phyloP scores from a whole-genome alignment of 2,888 invertebrate species.

The Trissolcus brochymenae region DNA sequence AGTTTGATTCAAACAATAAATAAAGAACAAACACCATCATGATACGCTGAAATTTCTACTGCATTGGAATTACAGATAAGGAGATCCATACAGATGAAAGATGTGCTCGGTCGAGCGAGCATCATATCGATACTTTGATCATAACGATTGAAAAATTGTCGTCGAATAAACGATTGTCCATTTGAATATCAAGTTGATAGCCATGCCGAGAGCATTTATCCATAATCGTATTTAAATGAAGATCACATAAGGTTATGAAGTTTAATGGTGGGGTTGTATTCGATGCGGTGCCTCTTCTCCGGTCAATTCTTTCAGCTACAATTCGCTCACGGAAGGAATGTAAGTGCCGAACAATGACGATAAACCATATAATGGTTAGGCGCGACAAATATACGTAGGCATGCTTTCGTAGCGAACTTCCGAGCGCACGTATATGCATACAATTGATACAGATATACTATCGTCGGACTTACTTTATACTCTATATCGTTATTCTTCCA shows the following conservation, averaged over 20 bases:
- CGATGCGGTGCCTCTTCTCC: conserved; percentile 53
- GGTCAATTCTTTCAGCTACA: conserved; percentile 42
- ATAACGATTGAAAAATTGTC: conserved; percentile 67
- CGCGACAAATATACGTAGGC: conserved; percentile 71
- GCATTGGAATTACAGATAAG: conserved; percentile 24
- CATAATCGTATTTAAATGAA: conserved; percentile 76
- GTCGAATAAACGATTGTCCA: conserved; percentile 73
- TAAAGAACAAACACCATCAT: neutral
- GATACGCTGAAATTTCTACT: conserved; percentile 7
- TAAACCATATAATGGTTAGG: conserved; percentile 73
- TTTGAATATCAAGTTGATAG: conserved; percentile 76
- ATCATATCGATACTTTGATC: conserved; percentile 55
- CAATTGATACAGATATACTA: conserved; percentile 76
- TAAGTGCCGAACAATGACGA: conserved; percentile 72
- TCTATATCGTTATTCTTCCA: conserved; percentile 62
- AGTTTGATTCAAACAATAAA: neutral
- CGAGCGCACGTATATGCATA: conserved; percentile 72
- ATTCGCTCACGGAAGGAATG: conserved; percentile 37
- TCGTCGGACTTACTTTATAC: conserved; percentile 68
- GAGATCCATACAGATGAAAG: conserved; percentile 25
- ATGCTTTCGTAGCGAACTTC: conserved; percentile 58
- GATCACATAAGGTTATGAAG: conserved; percentile 71
- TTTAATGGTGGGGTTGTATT: conserved; percentile 68
- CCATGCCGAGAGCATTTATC: conserved; percentile 70
- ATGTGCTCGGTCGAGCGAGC: conserved; percentile 16